phyloP scores from a whole-genome alignment of 2,113 vertebrate genomes.

The Hippocampus mohnikei region DNA sequence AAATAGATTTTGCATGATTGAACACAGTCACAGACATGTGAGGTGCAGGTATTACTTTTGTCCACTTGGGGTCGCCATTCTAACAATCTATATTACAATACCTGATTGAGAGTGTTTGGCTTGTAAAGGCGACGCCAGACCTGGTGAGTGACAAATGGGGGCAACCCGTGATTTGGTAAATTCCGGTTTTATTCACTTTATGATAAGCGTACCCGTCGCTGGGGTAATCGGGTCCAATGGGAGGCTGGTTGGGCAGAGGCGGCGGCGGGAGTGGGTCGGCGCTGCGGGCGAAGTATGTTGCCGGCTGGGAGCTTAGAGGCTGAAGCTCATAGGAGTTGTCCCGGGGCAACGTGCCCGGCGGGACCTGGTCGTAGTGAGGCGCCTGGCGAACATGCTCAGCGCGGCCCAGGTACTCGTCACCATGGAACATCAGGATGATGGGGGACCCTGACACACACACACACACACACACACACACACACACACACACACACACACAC shows the following conservation, averaged over 20 bases:
- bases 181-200: background rate
- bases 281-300: constrained; percentile 64
- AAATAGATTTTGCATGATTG: too few species aligned
- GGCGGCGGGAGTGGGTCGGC: constrained; percentile 81
- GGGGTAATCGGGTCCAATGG: constrained; percentile 75
- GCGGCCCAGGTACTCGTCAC: constrained; percentile 57
- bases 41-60: too few species aligned
- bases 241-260: constrained; percentile 82
- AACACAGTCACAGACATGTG: too few species aligned
- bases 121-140: too few species aligned
- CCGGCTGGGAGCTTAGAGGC: constrained; percentile 53
- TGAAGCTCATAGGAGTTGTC: constrained; percentile 24
- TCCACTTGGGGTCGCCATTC: too few species aligned
- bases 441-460: constrained; percentile 57
- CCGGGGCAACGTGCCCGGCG: constrained; percentile 41
- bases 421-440: constrained; percentile 71
- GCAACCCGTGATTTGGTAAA: too few species aligned
- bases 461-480: background rate
- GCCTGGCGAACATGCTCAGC: constrained; percentile 60
- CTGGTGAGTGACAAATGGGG: too few species aligned
- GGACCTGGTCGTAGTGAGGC: constrained; percentile 72
- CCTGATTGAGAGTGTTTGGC: too few species aligned
- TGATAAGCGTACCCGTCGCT: constrained; percentile 52
- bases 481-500: background rate
- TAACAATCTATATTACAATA: too few species aligned